Base-by-base conservation (phyloP, 2,888 invertebrate species). In the Octodonta nipae region DNA sequence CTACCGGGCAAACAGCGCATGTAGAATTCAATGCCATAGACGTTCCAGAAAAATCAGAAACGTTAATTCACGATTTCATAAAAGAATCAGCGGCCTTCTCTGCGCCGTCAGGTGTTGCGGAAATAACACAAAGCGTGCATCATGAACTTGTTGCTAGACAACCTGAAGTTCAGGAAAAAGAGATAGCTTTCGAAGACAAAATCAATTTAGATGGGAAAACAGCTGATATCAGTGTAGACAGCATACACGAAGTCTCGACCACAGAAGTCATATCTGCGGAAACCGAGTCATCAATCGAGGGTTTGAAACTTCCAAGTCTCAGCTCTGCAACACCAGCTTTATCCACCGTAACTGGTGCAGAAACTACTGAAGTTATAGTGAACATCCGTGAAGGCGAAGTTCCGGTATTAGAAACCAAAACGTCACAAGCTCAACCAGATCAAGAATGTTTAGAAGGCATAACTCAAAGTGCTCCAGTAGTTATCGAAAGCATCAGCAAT, bases 221-320 rank as follows among this genome's bases (percentile, higher is more conserved):
- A 32, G 66, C 67, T 5, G 56, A 61, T 30, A 34, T 65, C n/a
- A 47, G 50, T 4, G 36, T 69, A 11, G 62, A 65, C 43, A 61
- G 61, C 45, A 56, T 51, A 12, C 58, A 56, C 40, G 53, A 59
- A 13, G 47, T 64, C n/a, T 55, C 58, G 1, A 51, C 70, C 2
- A 66, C 58, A 24, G 68, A 72, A 57, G 56, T 67, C 15, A 55
- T 64, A 36, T 43, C 61, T 12, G 66, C 68, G 43, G 72, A 73
- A 51, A 56, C 51, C 34, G 67, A 68, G 50, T 51, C 52, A 32
- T 36, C 50, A 2, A 54, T 69, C 12, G 53, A 56, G 32, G 52
- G 52, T 16, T 37, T 52, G 11, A 44, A 48, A 8, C 45, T 49
- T 41, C 60, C 59, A 6, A 50, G 52, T 35, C 43, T 41, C 8